Evolutionary conservation across 2,113 vertebrate species (phyloP).

Genomic region (Rhinichthys klamathensis): DNA sequence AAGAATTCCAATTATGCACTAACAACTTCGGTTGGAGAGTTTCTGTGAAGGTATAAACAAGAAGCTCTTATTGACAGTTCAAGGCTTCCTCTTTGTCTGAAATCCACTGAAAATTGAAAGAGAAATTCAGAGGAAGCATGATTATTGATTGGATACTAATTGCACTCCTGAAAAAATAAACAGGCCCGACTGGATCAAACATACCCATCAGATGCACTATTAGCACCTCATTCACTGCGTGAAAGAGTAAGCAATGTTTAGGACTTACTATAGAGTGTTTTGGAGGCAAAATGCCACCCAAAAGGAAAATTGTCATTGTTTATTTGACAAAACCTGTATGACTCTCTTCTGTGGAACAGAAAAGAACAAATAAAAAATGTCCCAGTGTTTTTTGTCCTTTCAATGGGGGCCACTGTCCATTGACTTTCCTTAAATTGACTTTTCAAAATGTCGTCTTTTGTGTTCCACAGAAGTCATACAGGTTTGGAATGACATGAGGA

Average conservation of each 20-base stretch:
- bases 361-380: background rate
- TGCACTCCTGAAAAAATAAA: conserved; percentile 49
- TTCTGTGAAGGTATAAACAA: conserved; percentile 38
- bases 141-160: conserved; percentile 64
- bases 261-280: conserved; percentile 20
- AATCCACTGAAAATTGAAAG: conserved; percentile 68
- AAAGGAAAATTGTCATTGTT: background rate
- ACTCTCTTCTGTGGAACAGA: background rate
- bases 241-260: conserved; percentile 44
- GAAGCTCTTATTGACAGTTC: conserved; percentile 49
- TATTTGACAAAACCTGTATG: background rate
- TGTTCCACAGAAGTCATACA: background rate
- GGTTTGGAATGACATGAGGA: background rate
- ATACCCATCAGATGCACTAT: conserved; percentile 58
- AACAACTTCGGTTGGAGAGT: conserved; percentile 15
- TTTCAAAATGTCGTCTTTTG: background rate
- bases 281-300: background rate
- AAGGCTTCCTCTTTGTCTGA: conserved; percentile 62
- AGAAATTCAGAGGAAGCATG: conserved; percentile 62
- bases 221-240: conserved; percentile 58
- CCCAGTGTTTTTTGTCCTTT: background rate
- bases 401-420: background rate
- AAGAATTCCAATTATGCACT: conserved; percentile 51
- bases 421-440: background rate
- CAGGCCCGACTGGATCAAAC: conserved; percentile 60